These are phyloP conservation scores for Chelidonichthys spinosus DNA, from an alignment of 2,797 vertebrate genomes.

Conservation along the genomic window DNA sequence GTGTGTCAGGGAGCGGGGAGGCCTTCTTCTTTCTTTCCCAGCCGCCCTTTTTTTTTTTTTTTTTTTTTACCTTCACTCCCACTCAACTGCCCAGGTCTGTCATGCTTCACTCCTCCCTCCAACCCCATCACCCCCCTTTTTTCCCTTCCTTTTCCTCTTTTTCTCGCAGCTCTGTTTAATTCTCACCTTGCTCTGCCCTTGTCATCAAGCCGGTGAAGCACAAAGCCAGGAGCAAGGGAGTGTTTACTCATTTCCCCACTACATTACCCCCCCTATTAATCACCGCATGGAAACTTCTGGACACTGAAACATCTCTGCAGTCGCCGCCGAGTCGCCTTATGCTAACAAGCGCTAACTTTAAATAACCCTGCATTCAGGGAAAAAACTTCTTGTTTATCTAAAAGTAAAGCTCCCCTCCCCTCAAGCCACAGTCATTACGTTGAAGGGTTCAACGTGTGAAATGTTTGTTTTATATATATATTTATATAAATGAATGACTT, in stretches of 20 bases:
- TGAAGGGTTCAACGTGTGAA: slow-evolving; percentile 40
- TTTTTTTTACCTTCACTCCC: slow-evolving; percentile 64
- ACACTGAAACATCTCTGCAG: slow-evolving; percentile 94
- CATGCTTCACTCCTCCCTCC: slow-evolving; percentile 84
- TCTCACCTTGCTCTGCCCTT: slow-evolving; percentile 99
- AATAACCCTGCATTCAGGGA: slow-evolving; percentile 53
- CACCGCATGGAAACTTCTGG: slow-evolving; percentile 98
- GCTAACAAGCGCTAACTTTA: slow-evolving; percentile 73
- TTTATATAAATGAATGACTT: slow-evolving; percentile 10
- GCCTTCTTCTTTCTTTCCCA: slow-evolving; percentile 70
- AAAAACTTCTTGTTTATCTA: slow-evolving; percentile 31
- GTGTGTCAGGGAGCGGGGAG: slow-evolving; percentile 39
- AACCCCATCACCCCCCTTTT: slow-evolving; percentile 54
- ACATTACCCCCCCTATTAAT: slow-evolving; percentile 99
- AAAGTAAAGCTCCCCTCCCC: slow-evolving; percentile 20
- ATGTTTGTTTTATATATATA: not conserved
- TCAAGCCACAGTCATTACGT: slow-evolving; percentile 21
- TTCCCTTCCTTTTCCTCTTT: slow-evolving; percentile 74
- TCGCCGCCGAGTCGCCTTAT: slow-evolving; percentile 67
- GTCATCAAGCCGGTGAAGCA: slow-evolving; percentile 99
- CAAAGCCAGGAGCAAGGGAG: slow-evolving; percentile 99
- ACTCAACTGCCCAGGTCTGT: slow-evolving; percentile 85
- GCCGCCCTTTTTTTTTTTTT: slow-evolving; percentile 69
- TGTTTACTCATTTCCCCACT: slow-evolving; percentile 99
- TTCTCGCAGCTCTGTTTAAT: slow-evolving; percentile 95